Base-by-base conservation (phyloP, 2,888 invertebrate species). In the Hyposoter didymator region DNA sequence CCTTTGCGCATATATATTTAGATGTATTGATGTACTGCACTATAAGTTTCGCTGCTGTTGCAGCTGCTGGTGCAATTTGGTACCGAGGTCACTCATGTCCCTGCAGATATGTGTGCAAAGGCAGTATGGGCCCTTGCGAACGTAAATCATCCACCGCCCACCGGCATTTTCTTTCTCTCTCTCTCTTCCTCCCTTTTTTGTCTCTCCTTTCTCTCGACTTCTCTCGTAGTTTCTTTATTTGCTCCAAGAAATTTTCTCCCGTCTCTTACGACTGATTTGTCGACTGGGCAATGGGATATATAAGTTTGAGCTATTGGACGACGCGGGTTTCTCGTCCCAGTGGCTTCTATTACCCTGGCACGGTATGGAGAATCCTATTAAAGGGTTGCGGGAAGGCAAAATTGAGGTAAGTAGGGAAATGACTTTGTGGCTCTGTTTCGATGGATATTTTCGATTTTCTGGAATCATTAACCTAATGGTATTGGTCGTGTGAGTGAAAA, bases 131-230 rank as follows among this genome's bases (percentile, higher is more conserved):
- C 49, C 74, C 82, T 70, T 32, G 43, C 52, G 78, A 74, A 74
- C 84, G 78, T 85, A 83, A 85, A 85, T 85, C 83, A 85, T 73
- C 79, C 49, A 73, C 66, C 76, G 73, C 85, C 85, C 85, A 85
- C 85, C 62, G 52, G 62, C 73, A n/a, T 49, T 73, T 62, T 55
- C 73, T 69, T 76, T 19, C 73, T 59, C 70, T 19, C 32, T 32
- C 35, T 66, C 43, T 59, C 52, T 74, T 32, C 55, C 19, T 59
- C 39, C 32, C n/a, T 47, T 19, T 45, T 17, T 28, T 55, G 17
- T 35, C 12, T n/a, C 14, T 14, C 39, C 55, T 62, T 17, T 64
- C 8, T 55, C n/a, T 67, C 22, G 17, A 8, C 22, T 12, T 59
- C 52, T 10, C 69, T 80, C 59, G 6, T 28, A 70, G 72, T 70